Evolutionary conservation across 1,140 invertebrate genomes (phyloP).

Genomic region (Phthorimaea operculella): DNA sequence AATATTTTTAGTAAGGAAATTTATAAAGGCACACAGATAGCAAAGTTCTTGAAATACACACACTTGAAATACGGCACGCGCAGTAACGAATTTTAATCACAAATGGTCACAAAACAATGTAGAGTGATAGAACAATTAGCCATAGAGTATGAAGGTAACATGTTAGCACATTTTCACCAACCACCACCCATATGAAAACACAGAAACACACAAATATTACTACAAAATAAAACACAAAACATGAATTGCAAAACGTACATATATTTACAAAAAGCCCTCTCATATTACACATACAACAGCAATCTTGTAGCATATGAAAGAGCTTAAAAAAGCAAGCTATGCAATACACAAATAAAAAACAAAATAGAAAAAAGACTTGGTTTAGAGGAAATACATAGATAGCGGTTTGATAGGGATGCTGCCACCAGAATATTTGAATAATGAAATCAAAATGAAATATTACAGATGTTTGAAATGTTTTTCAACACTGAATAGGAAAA

Average conservation of each 20-base stretch:
- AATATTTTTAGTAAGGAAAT: too few species aligned
- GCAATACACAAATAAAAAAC: not conserved
- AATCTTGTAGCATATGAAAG: not conserved
- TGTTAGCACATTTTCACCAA: slow-evolving; percentile 69
- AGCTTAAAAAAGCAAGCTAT: not conserved
- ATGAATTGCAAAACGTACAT: not conserved
- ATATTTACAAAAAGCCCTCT: not conserved
- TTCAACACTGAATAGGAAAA: not conserved
- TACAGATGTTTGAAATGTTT: not conserved
- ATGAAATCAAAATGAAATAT: too few species aligned
- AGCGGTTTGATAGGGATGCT: not conserved
- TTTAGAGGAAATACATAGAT: not conserved
- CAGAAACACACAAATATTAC: slow-evolving; percentile 25
- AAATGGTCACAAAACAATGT: not conserved
- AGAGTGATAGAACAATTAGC: slow-evolving; percentile 52
- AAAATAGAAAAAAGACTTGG: not conserved
- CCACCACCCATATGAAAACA: slow-evolving; percentile 59
- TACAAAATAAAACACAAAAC: not conserved
- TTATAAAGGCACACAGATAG: too few species aligned
- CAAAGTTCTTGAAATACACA: too few species aligned
- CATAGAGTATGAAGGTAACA: slow-evolving; percentile 63
- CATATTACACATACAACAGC: not conserved
- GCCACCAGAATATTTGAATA: not conserved
- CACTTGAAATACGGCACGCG: too few species aligned
- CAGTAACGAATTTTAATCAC: not conserved